Evolutionary conservation across 2,888 invertebrate genomes (phyloP), one percentile per base, ranked within the genome.

Genomic region (Unio delphinus): DNA sequence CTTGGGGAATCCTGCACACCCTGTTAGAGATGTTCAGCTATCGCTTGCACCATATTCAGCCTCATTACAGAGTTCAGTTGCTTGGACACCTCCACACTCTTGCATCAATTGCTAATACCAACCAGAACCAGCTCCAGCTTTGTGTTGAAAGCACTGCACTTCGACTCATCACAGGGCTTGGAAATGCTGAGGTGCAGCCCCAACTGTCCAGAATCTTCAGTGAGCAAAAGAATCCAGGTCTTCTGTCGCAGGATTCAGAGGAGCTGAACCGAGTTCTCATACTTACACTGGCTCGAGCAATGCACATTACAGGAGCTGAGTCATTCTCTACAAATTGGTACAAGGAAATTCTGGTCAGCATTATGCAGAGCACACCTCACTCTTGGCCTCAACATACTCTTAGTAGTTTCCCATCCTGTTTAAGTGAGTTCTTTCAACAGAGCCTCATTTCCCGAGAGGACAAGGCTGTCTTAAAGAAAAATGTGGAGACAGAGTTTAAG

Each of bases 21-120:
- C 91, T 98, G 57, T 90, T 98, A 85, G 98, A 98, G 90, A 98
- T 98, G 97, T 97, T 98, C 89, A 96, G 96, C 73, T 97, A 97
- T 89, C 93, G 98, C 62, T 94, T 98, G 90, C 97, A 98, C 89
- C 98, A 98, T 90, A 97, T 98, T 79, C 97, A 97, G 85, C 96
- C 97, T 0, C 97, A 97, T 90, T 98, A 98, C 90, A 92, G 97
- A 67, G 95, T 98, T 17, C 97, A 98, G 83, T 91, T 98, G 63
- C 91, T 98, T 11, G 95, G 96, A 4, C 95, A 97, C 90, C 93
- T 98, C 72, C 97, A 98, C 90, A 95, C 95, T 45, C 92, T 98
- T 67, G 95, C 97, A 4, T 95, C 95, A 0, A 95, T 96, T 54
- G 95, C 96, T 4, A 97, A 97, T 90, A 96, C 97, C 2, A 97